Base-by-base conservation (phyloP, 2,888 invertebrate genomes). In the Conops quadrifasciatus region DNA sequence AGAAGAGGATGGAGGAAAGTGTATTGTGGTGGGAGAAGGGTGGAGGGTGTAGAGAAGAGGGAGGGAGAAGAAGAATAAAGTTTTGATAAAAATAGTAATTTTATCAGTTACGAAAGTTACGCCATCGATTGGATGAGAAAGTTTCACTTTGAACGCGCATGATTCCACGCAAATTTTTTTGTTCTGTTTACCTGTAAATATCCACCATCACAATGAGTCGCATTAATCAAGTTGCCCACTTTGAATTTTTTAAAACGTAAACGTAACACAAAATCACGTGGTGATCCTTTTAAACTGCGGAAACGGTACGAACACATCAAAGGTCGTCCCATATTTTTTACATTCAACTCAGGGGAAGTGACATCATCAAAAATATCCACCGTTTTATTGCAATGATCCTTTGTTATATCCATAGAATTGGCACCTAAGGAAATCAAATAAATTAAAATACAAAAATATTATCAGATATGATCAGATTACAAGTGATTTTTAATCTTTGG, bases 291-390 rank as follows among this genome's bases (percentile, higher is more conserved):
- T 79, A 95, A 92, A 21, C 94, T 93, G 74, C 95, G 90, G 87
- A 96, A 96, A 80, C 95, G 91, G 87, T 96, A 96, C 89, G 92
- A 94, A 85, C 96, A 96, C 74, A 94, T 94, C 85, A 96, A 89
- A 3, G 95, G 94, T 77, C 93, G 91, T 7, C 95, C 95, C 80
- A 92, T 91, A 85, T 93, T 95, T 77, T 92, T 91, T 49, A 91
- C 88, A 53, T 92, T 94, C 84, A 96, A 92, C 77, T 94, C 93
- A 36, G 96, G 96, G 75, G 94, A 94, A 24, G 94, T 92, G 62
- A 96, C 94, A 82, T 95, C 95, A 83, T 96, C 95, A 87, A 95
- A 95, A 76, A 96, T 94, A 82, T 95, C 95, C 78, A 96, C 95
- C 15, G 96, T 96, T 87, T 95, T 95, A 87, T 96, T 96, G 87